Conservation (phyloP, 2,888 invertebrate genomes). For the Panopea generosa region DNA sequence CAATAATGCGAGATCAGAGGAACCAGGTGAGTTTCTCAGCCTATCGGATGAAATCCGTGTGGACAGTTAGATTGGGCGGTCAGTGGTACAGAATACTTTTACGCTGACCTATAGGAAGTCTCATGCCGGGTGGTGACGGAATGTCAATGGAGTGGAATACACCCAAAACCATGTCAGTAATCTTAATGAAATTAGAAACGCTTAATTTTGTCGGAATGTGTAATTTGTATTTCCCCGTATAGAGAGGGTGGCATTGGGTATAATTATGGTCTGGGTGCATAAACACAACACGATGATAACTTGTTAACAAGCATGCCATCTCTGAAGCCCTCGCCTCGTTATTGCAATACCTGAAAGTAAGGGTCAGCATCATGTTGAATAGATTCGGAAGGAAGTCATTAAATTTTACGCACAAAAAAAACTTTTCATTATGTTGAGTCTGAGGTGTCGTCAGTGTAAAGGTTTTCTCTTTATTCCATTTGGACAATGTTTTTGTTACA, state of each 20-base stretch:
- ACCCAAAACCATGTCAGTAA: constrained; percentile 20
- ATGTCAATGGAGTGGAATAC: constrained; percentile 23
- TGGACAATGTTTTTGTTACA: background rate
- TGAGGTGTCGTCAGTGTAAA: too few species aligned
- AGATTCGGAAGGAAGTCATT: too few species aligned
- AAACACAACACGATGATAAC: constrained; percentile 17
- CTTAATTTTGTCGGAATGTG: constrained; percentile 54
- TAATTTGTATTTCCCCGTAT: constrained; percentile 32
- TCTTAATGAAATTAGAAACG: constrained; percentile 56
- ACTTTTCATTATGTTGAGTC: too few species aligned
- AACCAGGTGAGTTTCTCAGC: constrained; percentile 16
- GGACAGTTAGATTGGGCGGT: constrained; percentile 6
- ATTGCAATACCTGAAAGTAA: too few species aligned
- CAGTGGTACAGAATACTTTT: background rate
- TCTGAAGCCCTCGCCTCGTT: too few species aligned
- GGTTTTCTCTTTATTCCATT: too few species aligned
- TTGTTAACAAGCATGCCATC: too few species aligned
- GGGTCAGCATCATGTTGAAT: too few species aligned
- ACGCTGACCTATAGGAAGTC: background rate
- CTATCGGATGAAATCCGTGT: constrained; percentile 12
- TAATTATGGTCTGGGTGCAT: constrained; percentile 23
- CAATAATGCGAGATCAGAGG: constrained; percentile 5
- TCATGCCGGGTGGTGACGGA: constrained; percentile 25
- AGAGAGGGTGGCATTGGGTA: constrained; percentile 8
- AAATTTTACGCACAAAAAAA: too few species aligned